Conservation (phyloP, 2,797 vertebrate genomes). For the Phyllotis vaccarum region DNA sequence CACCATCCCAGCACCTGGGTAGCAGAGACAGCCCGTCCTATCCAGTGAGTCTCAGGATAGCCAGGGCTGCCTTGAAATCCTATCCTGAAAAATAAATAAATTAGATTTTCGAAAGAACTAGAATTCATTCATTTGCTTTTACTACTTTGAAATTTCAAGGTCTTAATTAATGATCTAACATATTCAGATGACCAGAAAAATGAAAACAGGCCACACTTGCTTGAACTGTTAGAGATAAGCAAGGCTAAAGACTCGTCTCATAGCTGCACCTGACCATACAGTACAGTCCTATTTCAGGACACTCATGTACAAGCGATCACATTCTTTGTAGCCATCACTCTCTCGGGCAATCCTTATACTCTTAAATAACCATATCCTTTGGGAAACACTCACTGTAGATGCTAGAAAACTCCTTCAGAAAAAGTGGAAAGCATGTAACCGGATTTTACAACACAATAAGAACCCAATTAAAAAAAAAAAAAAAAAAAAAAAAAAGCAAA, state of each 20-base stretch:
- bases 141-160: constrained; percentile 29
- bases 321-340: constrained; percentile 22
- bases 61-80: not conserved
- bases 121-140: constrained; percentile 44
- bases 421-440: constrained; percentile 60
- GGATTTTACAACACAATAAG: constrained; percentile 63
- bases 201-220: not conserved
- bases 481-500: not conserved
- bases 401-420: constrained; percentile 64
- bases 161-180: constrained; percentile 51
- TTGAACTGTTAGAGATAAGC: constrained; percentile 25
- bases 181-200: constrained; percentile 38
- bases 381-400: constrained; percentile 61
- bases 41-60: not conserved
- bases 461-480: too few relatives aligned
- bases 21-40: not conserved
- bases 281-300: not conserved
- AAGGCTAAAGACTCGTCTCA: not conserved
- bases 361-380: constrained; percentile 70
- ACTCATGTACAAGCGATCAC: not conserved
- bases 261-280: not conserved
- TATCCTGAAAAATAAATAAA: not conserved
- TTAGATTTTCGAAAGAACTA: not conserved
- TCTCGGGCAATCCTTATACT: constrained; percentile 40
- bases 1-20: not conserved